Evolutionary conservation across 2,113 vertebrate genomes (phyloP), one percentile per base, ranked within the genome.

Genomic region (Xyliphius kryptos): DNA sequence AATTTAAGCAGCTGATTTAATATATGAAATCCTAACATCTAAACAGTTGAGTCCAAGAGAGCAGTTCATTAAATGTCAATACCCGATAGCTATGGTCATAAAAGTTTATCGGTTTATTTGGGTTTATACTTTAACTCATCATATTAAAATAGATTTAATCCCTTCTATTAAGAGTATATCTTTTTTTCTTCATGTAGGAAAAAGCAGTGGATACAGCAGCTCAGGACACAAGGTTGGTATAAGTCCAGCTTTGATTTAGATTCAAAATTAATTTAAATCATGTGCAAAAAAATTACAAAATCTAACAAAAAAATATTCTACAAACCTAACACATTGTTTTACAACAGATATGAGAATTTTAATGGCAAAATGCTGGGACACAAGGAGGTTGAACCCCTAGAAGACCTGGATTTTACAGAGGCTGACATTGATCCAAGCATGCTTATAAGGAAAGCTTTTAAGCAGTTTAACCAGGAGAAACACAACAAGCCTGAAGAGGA

Each of bases 371-470:
- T 68, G 22, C 65, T 66, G 60, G 79, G 56, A 0, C 1, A 79
- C 36, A 58, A 14, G 43, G 75, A 80, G 17, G 61, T 82, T 22
- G 79, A 89, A 66, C 76, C 72, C 9, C 74, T 63, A 0, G 48
- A 87, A 70, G 67, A 83, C 20, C 52, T 61, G 9, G 72, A 83
- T 32, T 26, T 64, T 40, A 72, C 36, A 0, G 1, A 65, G 3
- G 54, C 76, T 26, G 69, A 79, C 5, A 60, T 78, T 7, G 71
- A 85, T 56, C 81, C 80, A 0, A 38, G 32, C 1, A 76, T 83
- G 80, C 70, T 40, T 60, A 79, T 86, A 51, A 78, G 81, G 83
- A 80, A 79, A 48, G 73, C 48, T 6, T 61, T 80, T 64, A 66
- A 41, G 10, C 38, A 14, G 9, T n/a, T 9, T 1, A 53, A 40